These are phyloP conservation scores for Axinella damicornis DNA, from an alignment of 37 sponge, comb jelly and placozoan genomes.

Conservation along the genomic window DNA sequence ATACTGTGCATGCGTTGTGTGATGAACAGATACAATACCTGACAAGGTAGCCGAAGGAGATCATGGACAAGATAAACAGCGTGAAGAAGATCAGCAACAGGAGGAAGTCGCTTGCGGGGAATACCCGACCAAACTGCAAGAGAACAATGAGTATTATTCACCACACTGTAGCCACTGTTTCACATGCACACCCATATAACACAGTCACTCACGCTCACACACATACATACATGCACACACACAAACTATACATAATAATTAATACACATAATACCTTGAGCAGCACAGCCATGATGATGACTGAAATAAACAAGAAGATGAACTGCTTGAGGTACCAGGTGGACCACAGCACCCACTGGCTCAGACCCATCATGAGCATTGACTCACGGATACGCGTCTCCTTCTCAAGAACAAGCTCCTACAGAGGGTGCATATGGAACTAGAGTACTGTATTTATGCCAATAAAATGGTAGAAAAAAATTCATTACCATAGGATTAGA, in stretches of 20 bases:
- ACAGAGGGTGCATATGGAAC: neutral
- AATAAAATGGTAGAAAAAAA: too few relatives aligned
- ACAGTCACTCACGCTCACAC: constrained; percentile 1
- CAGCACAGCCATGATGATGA: constrained; percentile 61
- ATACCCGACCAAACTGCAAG: constrained; percentile 31
- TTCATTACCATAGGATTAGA: too few relatives aligned
- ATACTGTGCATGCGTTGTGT: neutral
- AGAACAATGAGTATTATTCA: too few relatives aligned
- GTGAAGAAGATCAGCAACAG: constrained; percentile 62
- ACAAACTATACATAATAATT: constrained; percentile 1
- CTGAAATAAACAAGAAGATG: constrained; percentile 81
- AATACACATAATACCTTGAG: constrained; percentile 61
- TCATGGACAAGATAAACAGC: constrained; percentile 56
- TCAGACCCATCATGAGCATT: constrained; percentile 98
- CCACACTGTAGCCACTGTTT: neutral
- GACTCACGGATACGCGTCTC: constrained; percentile 86
- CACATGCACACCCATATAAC: constrained; percentile 68
- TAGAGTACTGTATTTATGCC: too few relatives aligned
- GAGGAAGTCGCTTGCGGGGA: constrained; percentile 55
- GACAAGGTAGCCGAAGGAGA: constrained; percentile 70
- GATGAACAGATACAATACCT: too few relatives aligned
- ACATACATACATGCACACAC: constrained; percentile 26
- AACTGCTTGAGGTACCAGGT: constrained; percentile 92
- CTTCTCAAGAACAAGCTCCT: constrained; percentile 90
- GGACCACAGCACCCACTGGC: constrained; percentile 64